phyloP scores from a whole-genome alignment of 2,113 vertebrate species.

The Electrona antarctica region DNA sequence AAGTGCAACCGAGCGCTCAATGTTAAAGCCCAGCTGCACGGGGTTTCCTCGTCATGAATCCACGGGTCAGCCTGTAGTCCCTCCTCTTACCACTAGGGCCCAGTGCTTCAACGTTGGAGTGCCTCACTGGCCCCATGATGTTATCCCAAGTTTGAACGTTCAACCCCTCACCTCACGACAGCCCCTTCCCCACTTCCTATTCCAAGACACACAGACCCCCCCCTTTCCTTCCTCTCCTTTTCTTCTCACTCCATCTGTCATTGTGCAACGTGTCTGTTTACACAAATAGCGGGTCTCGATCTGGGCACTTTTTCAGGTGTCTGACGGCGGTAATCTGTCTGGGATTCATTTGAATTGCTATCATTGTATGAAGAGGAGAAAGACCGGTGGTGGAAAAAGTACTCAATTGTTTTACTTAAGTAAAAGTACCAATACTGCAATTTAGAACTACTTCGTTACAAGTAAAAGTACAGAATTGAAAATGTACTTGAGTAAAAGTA shows the following conservation, averaged over 20 bases:
- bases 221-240: slow-evolving; percentile 2
- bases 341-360: neutral
- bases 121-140: no score
- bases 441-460: no score
- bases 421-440: no score
- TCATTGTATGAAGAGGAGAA: neutral
- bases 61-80: no score
- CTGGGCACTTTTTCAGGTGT: neutral
- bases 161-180: slow-evolving; percentile 26
- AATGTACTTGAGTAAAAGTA: no score
- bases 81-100: no score
- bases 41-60: no score
- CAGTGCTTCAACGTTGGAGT: no score
- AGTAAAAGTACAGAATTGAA: no score
- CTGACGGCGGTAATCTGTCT: neutral
- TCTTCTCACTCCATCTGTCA: slow-evolving; percentile 8
- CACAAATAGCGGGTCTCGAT: neutral
- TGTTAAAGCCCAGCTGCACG: no score
- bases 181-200: slow-evolving; percentile 33
- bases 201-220: slow-evolving; percentile 7
- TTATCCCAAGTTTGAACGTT: slow-evolving; percentile 20
- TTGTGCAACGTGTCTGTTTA: neutral
- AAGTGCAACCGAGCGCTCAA: no score
- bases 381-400: neutral
- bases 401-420: no score